These are phyloP conservation scores for Dryococelus australis DNA, from an alignment of 2,888 invertebrate species.

Conservation along the genomic window DNA sequence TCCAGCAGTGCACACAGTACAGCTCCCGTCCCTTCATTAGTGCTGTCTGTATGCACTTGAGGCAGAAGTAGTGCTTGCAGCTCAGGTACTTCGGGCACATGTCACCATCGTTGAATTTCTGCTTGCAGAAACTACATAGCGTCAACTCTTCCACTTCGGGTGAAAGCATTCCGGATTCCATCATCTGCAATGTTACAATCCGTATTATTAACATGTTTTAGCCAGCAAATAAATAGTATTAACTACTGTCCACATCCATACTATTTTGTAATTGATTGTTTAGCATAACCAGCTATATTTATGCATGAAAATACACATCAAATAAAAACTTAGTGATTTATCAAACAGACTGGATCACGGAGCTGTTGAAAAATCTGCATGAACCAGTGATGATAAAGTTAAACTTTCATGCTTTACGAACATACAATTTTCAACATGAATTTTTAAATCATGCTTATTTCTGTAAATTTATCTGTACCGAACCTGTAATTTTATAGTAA, in stretches of 20 bases:
- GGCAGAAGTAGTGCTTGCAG: slow-evolving; percentile 80
- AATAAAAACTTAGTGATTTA: too few species aligned
- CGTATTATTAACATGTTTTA: background rate
- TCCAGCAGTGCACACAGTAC: slow-evolving; percentile 75
- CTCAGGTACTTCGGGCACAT: slow-evolving; percentile 76
- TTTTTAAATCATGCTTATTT: too few species aligned
- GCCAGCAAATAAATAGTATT: background rate
- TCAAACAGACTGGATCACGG: too few species aligned
- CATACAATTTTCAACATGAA: too few species aligned
- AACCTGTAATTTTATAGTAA: too few species aligned
- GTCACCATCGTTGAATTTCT: slow-evolving; percentile 76
- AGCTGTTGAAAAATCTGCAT: too few species aligned
- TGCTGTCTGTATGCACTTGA: slow-evolving; percentile 74
- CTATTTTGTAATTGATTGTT: background rate
- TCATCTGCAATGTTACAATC: slow-evolving; percentile 49
- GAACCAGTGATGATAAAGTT: too few species aligned
- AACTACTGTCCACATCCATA: slow-evolving; percentile 17
- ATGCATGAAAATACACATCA: too few species aligned
- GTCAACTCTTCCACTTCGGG: slow-evolving; percentile 77
- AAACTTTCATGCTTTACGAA: too few species aligned
- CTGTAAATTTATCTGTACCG: too few species aligned
- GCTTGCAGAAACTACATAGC: slow-evolving; percentile 77
- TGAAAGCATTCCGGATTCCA: slow-evolving; percentile 58
- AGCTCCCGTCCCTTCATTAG: slow-evolving; percentile 66
- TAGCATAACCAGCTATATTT: too few species aligned